A percentile compares a stretch with the other conserved stretches of the same genome.
Conservation (phyloP, 1,140 invertebrate species). For the Drosophila kikkawai region DNA sequence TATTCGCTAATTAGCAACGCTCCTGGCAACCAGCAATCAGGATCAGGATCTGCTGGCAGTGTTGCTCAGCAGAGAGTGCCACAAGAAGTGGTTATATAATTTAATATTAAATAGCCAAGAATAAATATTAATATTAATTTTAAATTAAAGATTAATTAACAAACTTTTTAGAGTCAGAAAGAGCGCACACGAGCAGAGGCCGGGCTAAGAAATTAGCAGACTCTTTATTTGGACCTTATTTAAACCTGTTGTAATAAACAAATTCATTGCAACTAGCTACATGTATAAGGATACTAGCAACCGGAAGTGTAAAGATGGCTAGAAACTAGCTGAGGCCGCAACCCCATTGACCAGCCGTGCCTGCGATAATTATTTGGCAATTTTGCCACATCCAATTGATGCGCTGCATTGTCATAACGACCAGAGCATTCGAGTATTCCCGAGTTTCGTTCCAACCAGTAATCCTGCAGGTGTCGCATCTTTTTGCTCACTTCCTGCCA, state of each 20-base stretch:
- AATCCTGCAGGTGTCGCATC: slow-evolving; percentile 55
- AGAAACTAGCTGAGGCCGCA: background rate
- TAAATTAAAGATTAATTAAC: too few relatives aligned
- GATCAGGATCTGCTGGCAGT: slow-evolving; percentile 7
- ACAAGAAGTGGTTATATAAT: background rate
- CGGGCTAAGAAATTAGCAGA: too few relatives aligned
- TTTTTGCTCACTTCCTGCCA: slow-evolving; percentile 77
- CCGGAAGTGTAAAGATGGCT: background rate
- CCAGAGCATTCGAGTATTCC: slow-evolving; percentile 71
- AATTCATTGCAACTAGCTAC: background rate
- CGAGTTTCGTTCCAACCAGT: slow-evolving; percentile 1
- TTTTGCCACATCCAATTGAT: slow-evolving; percentile 72
- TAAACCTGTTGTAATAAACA: too few relatives aligned
- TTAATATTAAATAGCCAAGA: background rate
- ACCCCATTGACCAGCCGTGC: slow-evolving; percentile 13
- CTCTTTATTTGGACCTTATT: too few relatives aligned
- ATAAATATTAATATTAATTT: too few relatives aligned
- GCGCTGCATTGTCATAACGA: slow-evolving; percentile 78
- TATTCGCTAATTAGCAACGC: slow-evolving; percentile 75
- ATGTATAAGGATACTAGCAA: background rate
- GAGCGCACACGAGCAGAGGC: too few relatives aligned
- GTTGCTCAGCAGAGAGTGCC: background rate
- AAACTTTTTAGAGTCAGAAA: too few relatives aligned
- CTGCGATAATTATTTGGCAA: slow-evolving; percentile 74
- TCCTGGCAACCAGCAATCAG: slow-evolving; percentile 59